A percentile compares a stretch with the other conserved stretches of the same genome.
Conservation (phyloP, 2,113 vertebrate genomes). For the Actenoides hombroni region DNA sequence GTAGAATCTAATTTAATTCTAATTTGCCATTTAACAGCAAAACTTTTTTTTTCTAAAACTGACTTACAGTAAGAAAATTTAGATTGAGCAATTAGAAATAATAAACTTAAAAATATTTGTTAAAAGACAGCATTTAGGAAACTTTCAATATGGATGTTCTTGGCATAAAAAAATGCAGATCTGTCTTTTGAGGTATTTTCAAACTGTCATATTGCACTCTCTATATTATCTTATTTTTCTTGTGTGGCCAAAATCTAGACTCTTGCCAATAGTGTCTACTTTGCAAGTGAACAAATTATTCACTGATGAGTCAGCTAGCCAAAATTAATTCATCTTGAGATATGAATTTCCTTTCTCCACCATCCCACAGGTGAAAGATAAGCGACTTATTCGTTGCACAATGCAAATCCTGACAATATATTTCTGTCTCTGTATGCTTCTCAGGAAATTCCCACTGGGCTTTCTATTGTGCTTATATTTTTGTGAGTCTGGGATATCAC, state of each 20-base stretch:
- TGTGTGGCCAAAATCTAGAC: neutral
- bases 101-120: neutral
- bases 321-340: neutral
- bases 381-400: neutral
- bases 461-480: neutral
- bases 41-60: neutral
- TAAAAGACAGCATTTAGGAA: neutral
- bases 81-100: neutral
- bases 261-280: neutral
- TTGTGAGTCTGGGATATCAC: neutral
- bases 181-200: neutral
- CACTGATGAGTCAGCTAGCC: neutral
- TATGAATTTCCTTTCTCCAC: neutral
- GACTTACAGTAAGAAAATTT: neutral
- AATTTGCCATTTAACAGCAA: neutral
- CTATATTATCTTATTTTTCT: neutral
- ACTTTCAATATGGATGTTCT: neutral
- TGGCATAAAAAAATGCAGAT: neutral
- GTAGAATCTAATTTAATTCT: neutral
- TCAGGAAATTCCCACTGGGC: neutral
- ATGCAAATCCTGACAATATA: neutral
- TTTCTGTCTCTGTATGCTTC: neutral
- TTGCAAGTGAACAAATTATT: slow-evolving; percentile 5
- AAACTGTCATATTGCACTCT: neutral
- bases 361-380: neutral